These are phyloP conservation scores for Cosmia pyralina DNA, from an alignment of 2,888 invertebrate species.

Conservation along the genomic window DNA sequence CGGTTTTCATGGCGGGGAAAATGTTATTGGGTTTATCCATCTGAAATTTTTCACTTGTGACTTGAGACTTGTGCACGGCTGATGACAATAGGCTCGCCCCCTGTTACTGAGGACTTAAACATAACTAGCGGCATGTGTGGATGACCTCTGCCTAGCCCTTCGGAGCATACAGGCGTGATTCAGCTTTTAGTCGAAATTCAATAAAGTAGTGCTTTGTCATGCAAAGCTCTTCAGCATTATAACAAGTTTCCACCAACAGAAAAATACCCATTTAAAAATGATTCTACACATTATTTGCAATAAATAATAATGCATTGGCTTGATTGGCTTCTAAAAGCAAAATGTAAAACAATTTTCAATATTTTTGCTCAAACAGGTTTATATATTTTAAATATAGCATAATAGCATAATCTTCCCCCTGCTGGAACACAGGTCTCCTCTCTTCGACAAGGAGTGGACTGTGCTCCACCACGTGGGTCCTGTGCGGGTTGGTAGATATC, in stretches of 20 bases:
- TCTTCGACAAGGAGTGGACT: too few relatives aligned
- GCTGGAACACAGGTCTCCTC: too few relatives aligned
- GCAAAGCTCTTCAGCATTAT: background rate
- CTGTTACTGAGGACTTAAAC: background rate
- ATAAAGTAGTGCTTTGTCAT: background rate
- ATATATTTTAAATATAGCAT: background rate
- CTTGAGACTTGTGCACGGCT: too few relatives aligned
- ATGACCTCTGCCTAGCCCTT: background rate
- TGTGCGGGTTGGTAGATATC: too few relatives aligned
- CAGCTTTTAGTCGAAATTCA: background rate
- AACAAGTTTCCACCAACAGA: too few relatives aligned
- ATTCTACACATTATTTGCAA: background rate
- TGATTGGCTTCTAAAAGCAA: background rate
- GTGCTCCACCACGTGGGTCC: too few relatives aligned
- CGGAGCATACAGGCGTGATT: background rate
- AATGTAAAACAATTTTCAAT: background rate
- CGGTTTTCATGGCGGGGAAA: background rate
- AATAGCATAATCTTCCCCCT: too few relatives aligned
- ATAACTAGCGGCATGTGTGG: background rate
- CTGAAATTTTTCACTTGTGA: too few relatives aligned
- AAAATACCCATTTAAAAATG: background rate
- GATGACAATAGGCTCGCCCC: background rate
- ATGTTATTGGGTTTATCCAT: background rate
- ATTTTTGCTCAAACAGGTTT: background rate
- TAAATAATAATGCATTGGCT: too few relatives aligned